phyloP scores from a whole-genome alignment of 1,140 invertebrate species.

The Drosophila orosa region DNA sequence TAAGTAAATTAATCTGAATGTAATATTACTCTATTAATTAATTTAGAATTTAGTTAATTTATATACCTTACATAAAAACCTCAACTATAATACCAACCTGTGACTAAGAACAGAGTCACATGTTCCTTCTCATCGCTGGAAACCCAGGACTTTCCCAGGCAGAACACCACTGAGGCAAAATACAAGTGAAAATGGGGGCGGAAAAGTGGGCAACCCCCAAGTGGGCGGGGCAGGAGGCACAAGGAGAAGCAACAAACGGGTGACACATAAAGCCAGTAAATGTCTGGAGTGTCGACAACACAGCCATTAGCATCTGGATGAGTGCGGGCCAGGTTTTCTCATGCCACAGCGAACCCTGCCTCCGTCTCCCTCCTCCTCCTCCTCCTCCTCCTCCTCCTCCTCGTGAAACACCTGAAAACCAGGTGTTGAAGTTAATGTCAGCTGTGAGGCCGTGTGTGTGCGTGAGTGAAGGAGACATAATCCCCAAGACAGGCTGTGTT shows the following conservation, averaged over 20 bases:
- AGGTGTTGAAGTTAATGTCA: conserved; percentile 70
- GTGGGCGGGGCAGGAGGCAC: conserved; percentile 4
- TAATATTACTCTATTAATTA: too few species aligned
- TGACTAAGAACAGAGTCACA: conserved; percentile 3
- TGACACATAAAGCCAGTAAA: conserved; percentile 58
- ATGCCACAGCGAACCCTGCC: not conserved
- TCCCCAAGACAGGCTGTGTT: conserved; percentile 66
- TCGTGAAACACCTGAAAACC: conserved; percentile 12
- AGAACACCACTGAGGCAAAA: not conserved
- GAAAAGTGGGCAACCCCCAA: not conserved
- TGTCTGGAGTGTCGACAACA: conserved; percentile 74
- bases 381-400: not conserved
- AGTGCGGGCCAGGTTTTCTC: conserved; percentile 18
- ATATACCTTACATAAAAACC: not conserved
- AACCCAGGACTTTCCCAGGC: conserved; percentile 6
- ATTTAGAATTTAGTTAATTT: too few species aligned
- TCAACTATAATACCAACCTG: not conserved
- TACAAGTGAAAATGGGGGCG: conserved; percentile 4
- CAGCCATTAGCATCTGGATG: conserved; percentile 72
- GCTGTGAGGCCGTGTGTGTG: conserved; percentile 14
- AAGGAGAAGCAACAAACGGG: conserved; percentile 43
- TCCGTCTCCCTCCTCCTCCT: not conserved
- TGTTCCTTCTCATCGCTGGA: conserved; percentile 31
- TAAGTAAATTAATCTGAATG: too few species aligned
- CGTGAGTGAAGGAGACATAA: conserved; percentile 44